Evolutionary conservation across 2,888 invertebrate genomes (phyloP), one percentile per base, ranked within the genome.

Genomic region (Epistrophella euchroma): DNA sequence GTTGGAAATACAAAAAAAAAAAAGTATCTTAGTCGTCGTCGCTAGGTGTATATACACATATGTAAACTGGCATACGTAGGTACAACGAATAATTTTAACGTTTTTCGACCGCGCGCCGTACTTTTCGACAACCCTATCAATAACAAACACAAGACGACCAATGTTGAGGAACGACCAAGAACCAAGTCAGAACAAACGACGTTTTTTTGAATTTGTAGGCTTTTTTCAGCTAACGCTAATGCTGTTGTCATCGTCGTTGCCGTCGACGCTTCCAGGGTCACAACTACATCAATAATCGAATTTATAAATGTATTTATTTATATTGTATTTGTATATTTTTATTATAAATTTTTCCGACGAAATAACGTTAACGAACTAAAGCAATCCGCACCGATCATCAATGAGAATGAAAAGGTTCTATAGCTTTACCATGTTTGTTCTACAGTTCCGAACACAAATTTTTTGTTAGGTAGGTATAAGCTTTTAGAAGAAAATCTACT

Each of bases 331-430:
- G 50, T 74, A 52, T 60, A 55, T 40, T 78, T 73, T 66, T 47
- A n/a, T 60, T 13, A 52, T 55, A 22, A 35, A 32, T 56, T 86
- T 74, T 32, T 32, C 9, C 70, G 73, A 73, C 60, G 74, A 77
- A 82, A 82, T 73, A 15, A 60, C 68, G n/a, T 45, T 28, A 64
- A 47, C 32, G 25, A 82, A 74, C 73, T 35, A 2, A 9, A 22
- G 37, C 22, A 9, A 22, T 22, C 22, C 50, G 13, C 37, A 68
- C 68, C 84, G 82, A 86, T 86, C 86, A 86, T 86, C 82, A 86
- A 82, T 82, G 86, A 82, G 78, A 60, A 71, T 50, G 55, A 35
- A 62, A 85, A 82, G 76, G 82, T 77, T 86, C 85, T 86, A 55
- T 28, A 28, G n/a, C 32, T 47, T 17, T 45, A 22, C 4, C 22